phyloP scores from a whole-genome alignment of 2,888 invertebrate species.

The Sminthurides aquaticus region DNA sequence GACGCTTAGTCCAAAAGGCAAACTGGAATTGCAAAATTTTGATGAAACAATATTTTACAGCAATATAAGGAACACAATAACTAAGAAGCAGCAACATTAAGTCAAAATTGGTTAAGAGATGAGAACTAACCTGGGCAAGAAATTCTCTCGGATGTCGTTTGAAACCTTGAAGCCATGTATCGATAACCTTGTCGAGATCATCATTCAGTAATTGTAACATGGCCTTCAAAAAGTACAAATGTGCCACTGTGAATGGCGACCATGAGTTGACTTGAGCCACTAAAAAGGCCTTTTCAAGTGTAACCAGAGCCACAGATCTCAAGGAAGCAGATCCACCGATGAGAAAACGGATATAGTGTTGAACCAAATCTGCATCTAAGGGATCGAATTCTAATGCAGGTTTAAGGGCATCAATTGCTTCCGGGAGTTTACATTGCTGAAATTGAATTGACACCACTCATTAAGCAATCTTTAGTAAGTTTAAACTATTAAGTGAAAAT shows the following conservation, averaged over 20 bases:
- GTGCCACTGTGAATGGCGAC: constrained; percentile 1
- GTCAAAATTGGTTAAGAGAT: too few species aligned
- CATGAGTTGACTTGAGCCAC: neutral
- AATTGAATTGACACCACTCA: too few species aligned
- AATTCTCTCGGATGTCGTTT: neutral
- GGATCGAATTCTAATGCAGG: neutral
- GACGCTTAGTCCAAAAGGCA: constrained; percentile 13
- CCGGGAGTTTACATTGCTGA: neutral
- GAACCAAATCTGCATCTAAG: neutral
- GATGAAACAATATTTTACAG: too few species aligned
- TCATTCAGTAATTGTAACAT: neutral
- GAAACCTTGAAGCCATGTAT: constrained; percentile 5
- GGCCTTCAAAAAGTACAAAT: constrained; percentile 11
- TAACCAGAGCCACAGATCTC: neutral
- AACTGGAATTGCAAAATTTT: constrained; percentile 10
- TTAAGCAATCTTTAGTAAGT: too few species aligned
- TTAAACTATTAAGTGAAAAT: too few species aligned
- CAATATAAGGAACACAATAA: too few species aligned
- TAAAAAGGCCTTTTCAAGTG: neutral
- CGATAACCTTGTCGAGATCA: neutral
- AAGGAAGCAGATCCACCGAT: constrained; percentile 1
- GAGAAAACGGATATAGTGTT: constrained; percentile 8
- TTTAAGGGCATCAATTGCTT: constrained; percentile 3
- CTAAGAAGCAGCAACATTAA: too few species aligned
- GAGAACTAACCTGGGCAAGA: constrained; percentile 13